Evolutionary conservation across 2,113 vertebrate species (phyloP).

Genomic region (Atrichornis clamosus): DNA sequence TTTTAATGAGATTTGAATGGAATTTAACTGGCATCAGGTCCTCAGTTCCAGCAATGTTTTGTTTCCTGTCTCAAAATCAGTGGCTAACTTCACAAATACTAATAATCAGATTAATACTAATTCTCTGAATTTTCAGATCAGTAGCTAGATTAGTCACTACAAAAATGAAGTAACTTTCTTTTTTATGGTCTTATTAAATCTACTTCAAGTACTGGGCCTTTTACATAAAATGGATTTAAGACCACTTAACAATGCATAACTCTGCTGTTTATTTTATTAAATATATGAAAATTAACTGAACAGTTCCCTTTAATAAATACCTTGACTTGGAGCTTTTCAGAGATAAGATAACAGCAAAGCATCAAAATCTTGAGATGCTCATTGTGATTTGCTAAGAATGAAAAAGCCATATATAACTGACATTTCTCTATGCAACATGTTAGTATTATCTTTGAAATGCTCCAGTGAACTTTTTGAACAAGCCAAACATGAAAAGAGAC

Average conservation of each 20-base stretch:
- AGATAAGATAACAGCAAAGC: background rate
- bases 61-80: background rate
- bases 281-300: background rate
- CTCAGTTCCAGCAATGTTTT: background rate
- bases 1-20: background rate
- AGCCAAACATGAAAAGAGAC: background rate
- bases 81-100: background rate
- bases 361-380: background rate
- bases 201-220: background rate
- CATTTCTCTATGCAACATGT: rapidly evolving
- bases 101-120: background rate
- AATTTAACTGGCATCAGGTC: background rate
- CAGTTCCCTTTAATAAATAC: background rate
- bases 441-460: background rate
- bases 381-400: background rate
- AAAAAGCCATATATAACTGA: background rate
- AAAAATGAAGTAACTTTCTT: background rate
- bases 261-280: background rate
- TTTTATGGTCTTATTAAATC: background rate
- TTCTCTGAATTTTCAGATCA: background rate
- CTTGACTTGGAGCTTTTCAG: background rate
- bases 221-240: background rate
- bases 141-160: background rate
- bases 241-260: background rate
- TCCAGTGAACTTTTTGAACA: background rate